Evolutionary conservation across 2,797 vertebrate species (phyloP).

Genomic region (Dryobates pubescens): DNA sequence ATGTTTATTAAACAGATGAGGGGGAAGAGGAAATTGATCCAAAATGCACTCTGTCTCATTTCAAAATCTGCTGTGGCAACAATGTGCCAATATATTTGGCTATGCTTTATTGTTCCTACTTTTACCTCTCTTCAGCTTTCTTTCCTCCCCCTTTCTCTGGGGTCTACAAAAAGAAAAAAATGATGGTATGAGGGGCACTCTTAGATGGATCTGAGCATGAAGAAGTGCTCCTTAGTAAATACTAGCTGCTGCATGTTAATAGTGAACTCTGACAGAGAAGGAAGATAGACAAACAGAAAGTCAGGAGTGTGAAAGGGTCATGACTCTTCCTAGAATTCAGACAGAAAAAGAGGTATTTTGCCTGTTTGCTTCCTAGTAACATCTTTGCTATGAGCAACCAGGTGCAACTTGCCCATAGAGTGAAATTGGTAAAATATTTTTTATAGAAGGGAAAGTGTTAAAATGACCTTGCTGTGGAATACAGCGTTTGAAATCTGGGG

Average conservation of each 20-base stretch:
- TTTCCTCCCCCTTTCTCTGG: not conserved
- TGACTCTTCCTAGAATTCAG: not conserved
- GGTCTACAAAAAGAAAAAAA: not conserved
- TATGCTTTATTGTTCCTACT: not conserved
- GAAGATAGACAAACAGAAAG: not conserved
- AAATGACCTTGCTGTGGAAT: not conserved
- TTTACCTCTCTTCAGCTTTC: not conserved
- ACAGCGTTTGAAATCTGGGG: not conserved
- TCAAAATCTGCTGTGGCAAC: not conserved
- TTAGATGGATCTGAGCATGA: not conserved
- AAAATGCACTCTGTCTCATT: not conserved
- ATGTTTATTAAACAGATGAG: not conserved
- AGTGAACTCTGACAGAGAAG: not conserved
- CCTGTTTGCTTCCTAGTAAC: not conserved
- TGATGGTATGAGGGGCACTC: not conserved
- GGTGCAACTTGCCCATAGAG: not conserved
- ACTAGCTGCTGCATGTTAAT: not conserved
- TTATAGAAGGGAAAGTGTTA: not conserved
- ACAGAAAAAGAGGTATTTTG: not conserved
- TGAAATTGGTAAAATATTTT: not conserved
- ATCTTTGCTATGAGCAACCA: not conserved
- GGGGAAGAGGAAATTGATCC: not conserved
- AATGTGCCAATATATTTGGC: not conserved
- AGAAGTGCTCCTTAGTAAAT: not conserved
- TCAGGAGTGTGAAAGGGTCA: not conserved